phyloP scores from a whole-genome alignment of 2,888 invertebrate species.

The Caenorhabditis sinica region DNA sequence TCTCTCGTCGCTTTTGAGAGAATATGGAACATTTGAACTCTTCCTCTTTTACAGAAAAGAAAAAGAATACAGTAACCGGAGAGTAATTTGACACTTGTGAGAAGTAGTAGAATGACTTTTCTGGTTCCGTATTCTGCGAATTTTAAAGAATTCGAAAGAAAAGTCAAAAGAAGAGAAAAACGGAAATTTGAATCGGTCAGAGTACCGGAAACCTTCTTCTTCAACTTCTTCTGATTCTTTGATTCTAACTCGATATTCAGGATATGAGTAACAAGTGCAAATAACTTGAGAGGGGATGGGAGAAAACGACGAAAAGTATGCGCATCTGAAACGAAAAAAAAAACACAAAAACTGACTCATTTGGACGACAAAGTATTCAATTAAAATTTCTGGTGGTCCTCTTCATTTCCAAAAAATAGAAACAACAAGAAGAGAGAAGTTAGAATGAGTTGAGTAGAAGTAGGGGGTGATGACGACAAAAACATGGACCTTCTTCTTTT shows the following conservation, averaged over 20 bases:
- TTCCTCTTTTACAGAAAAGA: neutral
- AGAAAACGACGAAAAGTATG: neutral
- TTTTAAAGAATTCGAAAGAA: conserved; percentile 7
- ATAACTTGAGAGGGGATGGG: conserved; percentile 21
- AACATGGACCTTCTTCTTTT: conserved; percentile 2
- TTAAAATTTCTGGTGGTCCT: conserved; percentile 45
- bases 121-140: conserved; percentile 6
- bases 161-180: neutral
- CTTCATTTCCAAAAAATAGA: conserved; percentile 22
- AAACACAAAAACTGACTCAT: conserved; percentile 52
- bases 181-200: conserved; percentile 55
- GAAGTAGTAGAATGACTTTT: conserved; percentile 21
- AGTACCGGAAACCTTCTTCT: conserved; percentile 12
- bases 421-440: conserved; percentile 15
- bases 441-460: neutral
- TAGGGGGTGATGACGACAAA: conserved; percentile 17
- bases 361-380: conserved; percentile 53
- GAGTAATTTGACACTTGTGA: conserved; percentile 32
- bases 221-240: conserved; percentile 33
- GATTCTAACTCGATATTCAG: conserved; percentile 22
- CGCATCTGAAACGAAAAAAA: neutral
- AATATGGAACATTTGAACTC: conserved; percentile 16
- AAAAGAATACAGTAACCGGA: conserved; percentile 22
- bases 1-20: neutral
- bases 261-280: conserved; percentile 48